Evolutionary conservation across 2,797 vertebrate species (phyloP).

Genomic region (Xenopus petersii): DNA sequence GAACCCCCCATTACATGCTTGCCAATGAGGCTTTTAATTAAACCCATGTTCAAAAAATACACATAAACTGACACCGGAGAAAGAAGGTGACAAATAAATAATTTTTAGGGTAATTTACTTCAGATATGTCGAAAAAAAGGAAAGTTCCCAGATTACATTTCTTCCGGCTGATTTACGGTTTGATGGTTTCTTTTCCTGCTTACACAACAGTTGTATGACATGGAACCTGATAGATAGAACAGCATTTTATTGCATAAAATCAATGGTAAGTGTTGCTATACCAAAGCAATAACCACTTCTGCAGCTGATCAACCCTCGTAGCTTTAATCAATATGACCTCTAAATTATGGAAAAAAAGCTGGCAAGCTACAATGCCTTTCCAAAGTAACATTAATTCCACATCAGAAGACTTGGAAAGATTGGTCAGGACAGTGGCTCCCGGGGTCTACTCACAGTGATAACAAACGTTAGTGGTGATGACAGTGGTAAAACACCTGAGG

Average conservation of each 20-base stretch:
- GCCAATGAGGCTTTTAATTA: no score
- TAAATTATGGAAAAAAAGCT: slow-evolving; percentile 22
- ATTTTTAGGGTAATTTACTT: no score
- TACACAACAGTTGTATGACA: slow-evolving; percentile 24
- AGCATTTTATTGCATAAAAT: slow-evolving; percentile 38
- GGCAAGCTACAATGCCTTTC: slow-evolving; percentile 3
- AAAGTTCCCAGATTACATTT: no score
- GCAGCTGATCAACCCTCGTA: slow-evolving; percentile 4
- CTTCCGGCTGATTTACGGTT: slow-evolving; percentile 12
- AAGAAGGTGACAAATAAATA: no score
- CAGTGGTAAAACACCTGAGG: slow-evolving; percentile 21
- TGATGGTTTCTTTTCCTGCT: not conserved
- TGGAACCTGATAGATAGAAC: slow-evolving; percentile 31
- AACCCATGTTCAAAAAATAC: no score
- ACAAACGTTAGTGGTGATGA: slow-evolving; percentile 32
- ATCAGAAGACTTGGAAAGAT: not conserved
- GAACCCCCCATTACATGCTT: no score
- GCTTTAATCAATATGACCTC: slow-evolving; percentile 42
- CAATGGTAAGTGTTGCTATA: slow-evolving; percentile 37
- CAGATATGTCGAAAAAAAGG: no score
- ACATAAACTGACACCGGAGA: no score
- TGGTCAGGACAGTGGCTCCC: slow-evolving; percentile 14
- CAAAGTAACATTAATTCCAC: slow-evolving; percentile 13
- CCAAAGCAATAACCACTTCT: slow-evolving; percentile 42
- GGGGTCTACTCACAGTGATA: slow-evolving; percentile 21